phyloP scores from a whole-genome alignment of 2,888 invertebrate genomes.

The Agrochola circellaris region DNA sequence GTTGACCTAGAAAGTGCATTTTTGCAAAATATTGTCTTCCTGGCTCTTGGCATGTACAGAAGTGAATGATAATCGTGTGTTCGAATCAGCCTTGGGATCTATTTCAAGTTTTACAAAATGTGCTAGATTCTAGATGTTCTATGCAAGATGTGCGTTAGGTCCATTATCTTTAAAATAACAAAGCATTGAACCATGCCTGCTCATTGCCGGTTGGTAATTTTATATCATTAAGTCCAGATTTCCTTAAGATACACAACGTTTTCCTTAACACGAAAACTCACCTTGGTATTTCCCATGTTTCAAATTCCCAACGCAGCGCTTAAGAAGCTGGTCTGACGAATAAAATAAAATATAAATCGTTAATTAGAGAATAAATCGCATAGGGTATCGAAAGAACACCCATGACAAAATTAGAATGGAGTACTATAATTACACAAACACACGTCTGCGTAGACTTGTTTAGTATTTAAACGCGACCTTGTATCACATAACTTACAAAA shows the following conservation, averaged over 20 bases:
- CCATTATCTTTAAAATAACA: slow-evolving; percentile 9
- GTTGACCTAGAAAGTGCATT: slow-evolving; percentile 41
- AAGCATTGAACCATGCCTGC: slow-evolving; percentile 1
- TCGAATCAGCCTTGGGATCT: background rate
- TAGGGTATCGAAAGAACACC: slow-evolving; percentile 22
- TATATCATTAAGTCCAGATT: slow-evolving; percentile 4
- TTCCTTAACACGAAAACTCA: slow-evolving; percentile 22
- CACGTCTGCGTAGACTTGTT: slow-evolving; percentile 28
- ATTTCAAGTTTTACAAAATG: background rate
- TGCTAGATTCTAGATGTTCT: no score
- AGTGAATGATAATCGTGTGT: background rate
- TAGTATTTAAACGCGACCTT: slow-evolving; percentile 51
- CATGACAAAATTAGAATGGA: slow-evolving; percentile 39
- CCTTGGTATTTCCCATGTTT: slow-evolving; percentile 11
- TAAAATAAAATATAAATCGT: background rate
- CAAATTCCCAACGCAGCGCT: background rate
- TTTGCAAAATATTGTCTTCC: slow-evolving; percentile 15
- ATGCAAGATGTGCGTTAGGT: no score
- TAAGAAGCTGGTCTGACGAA: background rate
- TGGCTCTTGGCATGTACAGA: background rate
- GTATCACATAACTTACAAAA: slow-evolving; percentile 35
- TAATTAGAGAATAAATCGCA: background rate
- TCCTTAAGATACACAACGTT: slow-evolving; percentile 16
- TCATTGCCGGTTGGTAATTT: background rate
- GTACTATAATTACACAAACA: slow-evolving; percentile 28